Percentiles rank a stretch among this genome's conserved stretches.
Evolutionary conservation across 1,140 invertebrate genomes (phyloP).

Genomic region (Ceratosolen fusciceps): DNA sequence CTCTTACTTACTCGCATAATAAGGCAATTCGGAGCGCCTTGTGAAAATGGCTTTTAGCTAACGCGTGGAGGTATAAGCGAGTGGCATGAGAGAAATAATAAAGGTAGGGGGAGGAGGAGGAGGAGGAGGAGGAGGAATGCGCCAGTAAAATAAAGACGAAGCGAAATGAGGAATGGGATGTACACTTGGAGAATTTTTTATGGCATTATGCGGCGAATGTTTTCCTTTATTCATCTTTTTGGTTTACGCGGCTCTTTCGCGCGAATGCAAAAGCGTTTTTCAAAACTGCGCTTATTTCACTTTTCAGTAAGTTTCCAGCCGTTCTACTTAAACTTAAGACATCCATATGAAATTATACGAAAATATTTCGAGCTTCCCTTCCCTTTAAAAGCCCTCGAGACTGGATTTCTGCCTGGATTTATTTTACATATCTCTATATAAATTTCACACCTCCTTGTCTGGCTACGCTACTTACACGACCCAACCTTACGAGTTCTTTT

Average conservation of each 20-base stretch:
- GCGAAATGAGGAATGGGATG: slow-evolving; percentile 19
- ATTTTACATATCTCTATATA: too few relatives aligned
- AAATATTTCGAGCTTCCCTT: too few relatives aligned
- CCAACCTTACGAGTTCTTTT: too few relatives aligned
- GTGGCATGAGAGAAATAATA: slow-evolving; percentile 24
- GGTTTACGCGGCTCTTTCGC: not conserved
- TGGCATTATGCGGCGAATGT: slow-evolving; percentile 10
- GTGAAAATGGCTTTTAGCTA: slow-evolving; percentile 56
- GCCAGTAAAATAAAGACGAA: slow-evolving; percentile 38
- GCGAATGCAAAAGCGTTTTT: not conserved
- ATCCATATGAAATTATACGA: not conserved
- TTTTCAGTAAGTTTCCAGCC: not conserved
- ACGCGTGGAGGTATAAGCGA: slow-evolving; percentile 39
- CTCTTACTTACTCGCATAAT: slow-evolving; percentile 42
- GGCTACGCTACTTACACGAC: too few relatives aligned
- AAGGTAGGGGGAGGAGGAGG: too few relatives aligned
- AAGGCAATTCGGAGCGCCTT: slow-evolving; percentile 57
- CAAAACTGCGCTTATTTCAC: not conserved
- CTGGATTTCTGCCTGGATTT: too few relatives aligned
- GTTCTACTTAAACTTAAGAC: not conserved
- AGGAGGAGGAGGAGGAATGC: slow-evolving; percentile 35
- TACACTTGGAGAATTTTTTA: slow-evolving; percentile 38
- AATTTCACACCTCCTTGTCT: too few relatives aligned
- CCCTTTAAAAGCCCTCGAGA: too few relatives aligned
- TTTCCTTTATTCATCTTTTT: not conserved